These are phyloP conservation scores for Pachyrhynchus sulphureomaculatus DNA, from an alignment of 1,140 invertebrate species.

Conservation along the genomic window DNA sequence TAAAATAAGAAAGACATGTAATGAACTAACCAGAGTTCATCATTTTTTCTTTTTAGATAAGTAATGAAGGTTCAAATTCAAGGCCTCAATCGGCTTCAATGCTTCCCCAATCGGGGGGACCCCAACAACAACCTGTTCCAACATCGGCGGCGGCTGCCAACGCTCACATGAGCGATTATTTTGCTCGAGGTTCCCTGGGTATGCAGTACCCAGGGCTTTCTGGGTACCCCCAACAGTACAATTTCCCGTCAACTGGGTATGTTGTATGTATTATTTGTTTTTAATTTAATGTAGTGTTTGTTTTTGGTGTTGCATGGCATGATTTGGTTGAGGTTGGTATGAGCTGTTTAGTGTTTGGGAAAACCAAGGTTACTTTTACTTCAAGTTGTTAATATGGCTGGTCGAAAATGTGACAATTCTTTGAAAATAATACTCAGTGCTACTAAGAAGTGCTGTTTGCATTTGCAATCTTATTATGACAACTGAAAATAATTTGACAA, in stretches of 20 bases:
- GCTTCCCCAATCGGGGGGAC: constrained; percentile 10
- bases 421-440: too few species aligned
- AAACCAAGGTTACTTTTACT: not conserved
- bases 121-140: not conserved
- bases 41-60: constrained; percentile 16
- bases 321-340: not conserved
- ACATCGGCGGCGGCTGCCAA: constrained; percentile 21
- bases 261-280: constrained; percentile 28
- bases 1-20: too few species aligned
- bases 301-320: not conserved
- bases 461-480: too few species aligned
- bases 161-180: constrained; percentile 39
- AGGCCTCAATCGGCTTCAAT: constrained; percentile 37
- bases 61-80: constrained; percentile 34
- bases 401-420: too few species aligned
- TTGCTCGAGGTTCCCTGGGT: constrained; percentile 35
- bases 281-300: constrained; percentile 23
- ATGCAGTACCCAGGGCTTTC: constrained; percentile 36
- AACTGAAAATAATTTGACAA: too few species aligned
- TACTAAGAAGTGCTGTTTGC: too few species aligned
- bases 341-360: not conserved
- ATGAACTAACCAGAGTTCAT: too few species aligned
- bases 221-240: constrained; percentile 42
- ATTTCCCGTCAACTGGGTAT: constrained; percentile 38
- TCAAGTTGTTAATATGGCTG: not conserved